Conservation (phyloP, 2,797 vertebrate species). For the Argyrosomus regius region DNA sequence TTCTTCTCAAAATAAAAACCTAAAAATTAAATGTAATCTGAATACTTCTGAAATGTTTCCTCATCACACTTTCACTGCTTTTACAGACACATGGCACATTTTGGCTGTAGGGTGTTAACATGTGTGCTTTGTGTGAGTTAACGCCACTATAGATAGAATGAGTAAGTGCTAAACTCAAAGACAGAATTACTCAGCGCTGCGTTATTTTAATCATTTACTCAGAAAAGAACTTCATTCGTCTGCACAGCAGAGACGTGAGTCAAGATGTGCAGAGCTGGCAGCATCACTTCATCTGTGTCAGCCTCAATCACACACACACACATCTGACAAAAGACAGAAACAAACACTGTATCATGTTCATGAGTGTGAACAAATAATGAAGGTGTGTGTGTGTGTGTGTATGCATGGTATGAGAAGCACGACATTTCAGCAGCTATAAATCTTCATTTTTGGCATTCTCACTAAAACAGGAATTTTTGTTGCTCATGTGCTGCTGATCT, state of each 20-base stretch:
- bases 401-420: slow-evolving; percentile 26
- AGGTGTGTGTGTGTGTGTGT: not conserved
- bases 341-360: not conserved
- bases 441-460: slow-evolving; percentile 46
- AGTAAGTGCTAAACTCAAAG: slow-evolving; percentile 23
- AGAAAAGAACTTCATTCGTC: not conserved
- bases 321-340: no score
- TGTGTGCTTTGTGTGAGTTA: slow-evolving; percentile 10
- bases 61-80: not conserved
- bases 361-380: slow-evolving; percentile 30
- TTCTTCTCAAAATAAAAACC: not conserved
- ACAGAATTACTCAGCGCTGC: slow-evolving; percentile 15
- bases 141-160: slow-evolving; percentile 11
- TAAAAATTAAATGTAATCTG: not conserved
- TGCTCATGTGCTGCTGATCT: slow-evolving; percentile 18
- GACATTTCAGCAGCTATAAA: slow-evolving; percentile 22
- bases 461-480: not conserved
- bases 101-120: not conserved
- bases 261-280: slow-evolving; percentile 25
- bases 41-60: not conserved
- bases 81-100: not conserved
- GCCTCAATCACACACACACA: no score
- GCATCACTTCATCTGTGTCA: slow-evolving; percentile 5
- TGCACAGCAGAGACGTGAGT: slow-evolving; percentile 1
- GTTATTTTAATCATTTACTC: slow-evolving; percentile 49